A percentile compares a stretch with the other conserved stretches of the same genome.
Evolutionary conservation across 2,113 vertebrate species (phyloP).

Genomic region (Labeo catla): DNA sequence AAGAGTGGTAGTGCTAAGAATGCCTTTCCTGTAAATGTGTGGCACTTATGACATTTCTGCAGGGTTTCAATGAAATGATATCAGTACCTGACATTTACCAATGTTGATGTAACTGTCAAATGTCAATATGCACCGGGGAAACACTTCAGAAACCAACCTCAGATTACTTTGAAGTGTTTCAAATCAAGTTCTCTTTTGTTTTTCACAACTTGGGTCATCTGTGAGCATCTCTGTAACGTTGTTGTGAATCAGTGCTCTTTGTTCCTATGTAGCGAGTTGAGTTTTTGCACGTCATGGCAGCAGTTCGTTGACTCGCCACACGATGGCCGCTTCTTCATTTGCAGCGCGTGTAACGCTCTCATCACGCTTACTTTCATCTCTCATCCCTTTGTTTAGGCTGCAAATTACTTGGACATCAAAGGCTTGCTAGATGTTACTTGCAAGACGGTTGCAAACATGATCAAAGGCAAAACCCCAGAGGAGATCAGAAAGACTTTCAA

Average conservation of each 20-base stretch:
- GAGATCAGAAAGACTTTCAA: slow-evolving; percentile 99
- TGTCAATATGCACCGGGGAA: no score
- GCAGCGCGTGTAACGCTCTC: not conserved
- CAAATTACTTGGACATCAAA: slow-evolving; percentile 99
- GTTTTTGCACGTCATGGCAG: not conserved
- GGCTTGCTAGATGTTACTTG: slow-evolving; percentile 98
- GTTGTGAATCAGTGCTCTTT: not conserved
- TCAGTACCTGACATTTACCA: no score
- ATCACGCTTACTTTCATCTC: slow-evolving; percentile 27
- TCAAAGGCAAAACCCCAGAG: slow-evolving; percentile 99
- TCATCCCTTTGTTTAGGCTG: slow-evolving; percentile 80
- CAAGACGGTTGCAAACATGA: slow-evolving; percentile 99
- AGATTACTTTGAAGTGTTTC: no score
- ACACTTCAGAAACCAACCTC: no score
- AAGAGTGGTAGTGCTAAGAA: not conserved
- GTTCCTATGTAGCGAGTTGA: not conserved
- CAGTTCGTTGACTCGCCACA: not conserved
- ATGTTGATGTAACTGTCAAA: no score
- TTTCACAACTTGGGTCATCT: no score
- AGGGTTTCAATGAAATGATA: no score
- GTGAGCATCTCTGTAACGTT: no score
- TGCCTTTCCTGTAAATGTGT: not conserved
- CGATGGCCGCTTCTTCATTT: not conserved
- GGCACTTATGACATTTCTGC: no score
- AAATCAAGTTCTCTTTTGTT: no score